These are phyloP conservation scores for Caprella mutica DNA, from an alignment of 2,888 invertebrate species.

Conservation along the genomic window DNA sequence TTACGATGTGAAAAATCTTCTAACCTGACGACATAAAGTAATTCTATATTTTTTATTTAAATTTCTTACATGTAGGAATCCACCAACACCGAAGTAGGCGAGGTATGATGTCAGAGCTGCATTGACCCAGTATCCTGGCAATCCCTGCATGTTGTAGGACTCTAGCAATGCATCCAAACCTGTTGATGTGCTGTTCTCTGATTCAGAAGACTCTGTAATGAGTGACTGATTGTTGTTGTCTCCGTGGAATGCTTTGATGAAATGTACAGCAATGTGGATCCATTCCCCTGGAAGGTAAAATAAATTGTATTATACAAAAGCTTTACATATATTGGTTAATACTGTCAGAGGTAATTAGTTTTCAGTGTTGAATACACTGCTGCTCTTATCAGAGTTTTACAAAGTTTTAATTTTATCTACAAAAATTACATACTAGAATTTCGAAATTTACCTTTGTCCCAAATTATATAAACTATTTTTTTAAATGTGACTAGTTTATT, in stretches of 20 bases:
- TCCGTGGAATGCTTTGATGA: slow-evolving; percentile 47
- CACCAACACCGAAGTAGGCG: slow-evolving; percentile 54
- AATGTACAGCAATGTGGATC: slow-evolving; percentile 53
- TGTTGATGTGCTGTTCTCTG: background rate
- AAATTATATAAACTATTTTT: no score
- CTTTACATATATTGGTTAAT: background rate
- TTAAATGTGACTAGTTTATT: background rate
- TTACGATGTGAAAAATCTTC: no score
- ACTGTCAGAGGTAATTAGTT: no score
- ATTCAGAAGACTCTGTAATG: background rate
- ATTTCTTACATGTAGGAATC: slow-evolving; percentile 54
- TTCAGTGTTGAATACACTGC: background rate
- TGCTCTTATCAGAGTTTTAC: background rate
- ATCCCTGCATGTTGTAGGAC: slow-evolving; percentile 46
- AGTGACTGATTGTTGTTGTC: slow-evolving; percentile 12
- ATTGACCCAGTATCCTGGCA: slow-evolving; percentile 45
- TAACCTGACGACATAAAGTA: no score
- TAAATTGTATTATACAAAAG: background rate
- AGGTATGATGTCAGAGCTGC: slow-evolving; percentile 48
- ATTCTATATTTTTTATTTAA: no score
- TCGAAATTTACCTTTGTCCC: no score
- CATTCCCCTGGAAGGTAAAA: slow-evolving; percentile 51
- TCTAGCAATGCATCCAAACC: slow-evolving; percentile 9
- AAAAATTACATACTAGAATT: no score
- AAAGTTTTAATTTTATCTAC: background rate